Evolutionary conservation across 2,113 vertebrate genomes (phyloP).

Genomic region (Phocoena sinus): DNA sequence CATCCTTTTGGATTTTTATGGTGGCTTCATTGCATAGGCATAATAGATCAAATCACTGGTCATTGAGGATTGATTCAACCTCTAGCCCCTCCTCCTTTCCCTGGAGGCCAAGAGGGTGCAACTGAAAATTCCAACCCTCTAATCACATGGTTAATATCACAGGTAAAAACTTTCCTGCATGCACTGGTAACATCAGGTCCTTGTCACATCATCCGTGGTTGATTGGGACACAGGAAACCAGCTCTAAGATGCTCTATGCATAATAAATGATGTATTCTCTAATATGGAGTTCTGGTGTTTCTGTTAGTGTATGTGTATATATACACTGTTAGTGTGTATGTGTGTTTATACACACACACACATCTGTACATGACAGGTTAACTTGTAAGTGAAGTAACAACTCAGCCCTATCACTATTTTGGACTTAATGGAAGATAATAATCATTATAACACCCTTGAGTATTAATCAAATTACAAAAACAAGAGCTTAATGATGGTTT

Average conservation of each 20-base stretch:
- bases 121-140: neutral
- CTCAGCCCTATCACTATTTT: neutral
- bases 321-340: neutral
- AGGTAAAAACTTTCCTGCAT: neutral
- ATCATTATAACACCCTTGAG: neutral
- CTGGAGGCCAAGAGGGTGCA: neutral
- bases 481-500: neutral
- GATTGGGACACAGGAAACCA: neutral
- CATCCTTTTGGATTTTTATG: neutral
- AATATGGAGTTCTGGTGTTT: neutral
- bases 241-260: neutral
- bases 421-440: neutral
- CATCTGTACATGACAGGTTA: neutral
- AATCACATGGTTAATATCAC: neutral
- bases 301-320: neutral
- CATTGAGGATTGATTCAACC: neutral
- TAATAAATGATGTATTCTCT: neutral
- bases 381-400: neutral
- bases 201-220: neutral
- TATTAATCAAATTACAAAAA: constrained; percentile 15
- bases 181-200: too few species aligned
- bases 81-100: neutral
- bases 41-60: neutral
- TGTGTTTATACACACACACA: too few species aligned
- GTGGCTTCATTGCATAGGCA: neutral